These are phyloP conservation scores for Drosophila takahashii DNA, from an alignment of 1,140 invertebrate species.

Conservation along the genomic window DNA sequence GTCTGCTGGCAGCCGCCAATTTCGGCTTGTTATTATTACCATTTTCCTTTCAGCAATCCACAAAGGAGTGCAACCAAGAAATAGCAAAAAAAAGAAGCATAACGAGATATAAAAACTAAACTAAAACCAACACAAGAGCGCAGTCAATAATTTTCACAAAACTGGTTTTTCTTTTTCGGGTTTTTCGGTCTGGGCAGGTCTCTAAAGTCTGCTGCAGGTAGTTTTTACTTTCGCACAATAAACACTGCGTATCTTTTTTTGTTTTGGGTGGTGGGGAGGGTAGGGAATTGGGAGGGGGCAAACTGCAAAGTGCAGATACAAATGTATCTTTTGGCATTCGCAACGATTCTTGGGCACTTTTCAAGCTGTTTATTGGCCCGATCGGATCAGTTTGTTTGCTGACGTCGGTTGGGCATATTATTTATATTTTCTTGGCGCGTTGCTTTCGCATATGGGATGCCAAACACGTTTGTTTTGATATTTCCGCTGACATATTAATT, in stretches of 20 bases:
- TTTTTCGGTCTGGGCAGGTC: conserved; percentile 44
- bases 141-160: conserved; percentile 78
- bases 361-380: conserved; percentile 36
- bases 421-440: conserved; percentile 63
- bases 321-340: conserved; percentile 66
- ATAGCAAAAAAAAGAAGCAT: conserved; percentile 29
- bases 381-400: conserved; percentile 48
- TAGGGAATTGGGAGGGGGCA: background rate
- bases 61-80: conserved; percentile 34
- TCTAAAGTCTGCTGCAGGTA: conserved; percentile 70
- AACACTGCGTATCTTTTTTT: conserved; percentile 25
- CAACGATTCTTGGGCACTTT: conserved; percentile 42
- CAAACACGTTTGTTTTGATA: conserved; percentile 78
- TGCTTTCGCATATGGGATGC: conserved; percentile 62
- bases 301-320: conserved; percentile 68
- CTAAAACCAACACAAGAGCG: conserved; percentile 49
- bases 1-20: conserved; percentile 50
- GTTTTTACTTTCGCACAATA: conserved; percentile 81
- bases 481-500: conserved; percentile 71
- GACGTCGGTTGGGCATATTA: conserved; percentile 35
- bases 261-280: conserved; percentile 3
- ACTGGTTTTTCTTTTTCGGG: conserved; percentile 66
- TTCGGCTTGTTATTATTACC: conserved; percentile 53
- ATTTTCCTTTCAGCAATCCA: conserved; percentile 42
- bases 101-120: conserved; percentile 29